These are phyloP conservation scores for Notarius quadriscutis DNA, from an alignment of 2,113 vertebrate species.

Conservation along the genomic window DNA sequence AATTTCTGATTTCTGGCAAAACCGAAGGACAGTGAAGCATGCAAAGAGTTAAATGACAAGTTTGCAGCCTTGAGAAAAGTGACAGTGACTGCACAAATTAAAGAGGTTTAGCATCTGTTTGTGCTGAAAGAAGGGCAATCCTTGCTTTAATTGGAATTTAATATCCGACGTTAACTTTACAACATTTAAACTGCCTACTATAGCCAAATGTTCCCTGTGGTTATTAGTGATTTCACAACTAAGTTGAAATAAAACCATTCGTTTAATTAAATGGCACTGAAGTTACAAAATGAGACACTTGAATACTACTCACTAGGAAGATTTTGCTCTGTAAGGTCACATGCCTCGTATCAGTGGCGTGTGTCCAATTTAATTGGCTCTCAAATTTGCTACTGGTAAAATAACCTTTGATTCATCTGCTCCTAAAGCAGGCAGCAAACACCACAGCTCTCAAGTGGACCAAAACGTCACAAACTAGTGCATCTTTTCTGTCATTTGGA, in stretches of 20 bases:
- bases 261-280: background rate
- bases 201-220: background rate
- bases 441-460: background rate
- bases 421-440: background rate
- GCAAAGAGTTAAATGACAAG: no score
- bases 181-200: background rate
- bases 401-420: background rate
- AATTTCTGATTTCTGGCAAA: no score
- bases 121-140: background rate
- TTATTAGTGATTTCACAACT: background rate
- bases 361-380: background rate
- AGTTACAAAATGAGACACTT: background rate
- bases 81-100: background rate
- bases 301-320: background rate
- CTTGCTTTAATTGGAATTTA: background rate
- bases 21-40: background rate
- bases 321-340: background rate
- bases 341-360: background rate
- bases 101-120: background rate
- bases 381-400: background rate
- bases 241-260: background rate
- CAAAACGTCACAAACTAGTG: background rate
- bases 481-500: background rate
- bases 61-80: background rate
- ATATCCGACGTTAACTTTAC: background rate